These are phyloP conservation scores for Drosophila siamana DNA, from an alignment of 2,888 invertebrate genomes.

Conservation along the genomic window DNA sequence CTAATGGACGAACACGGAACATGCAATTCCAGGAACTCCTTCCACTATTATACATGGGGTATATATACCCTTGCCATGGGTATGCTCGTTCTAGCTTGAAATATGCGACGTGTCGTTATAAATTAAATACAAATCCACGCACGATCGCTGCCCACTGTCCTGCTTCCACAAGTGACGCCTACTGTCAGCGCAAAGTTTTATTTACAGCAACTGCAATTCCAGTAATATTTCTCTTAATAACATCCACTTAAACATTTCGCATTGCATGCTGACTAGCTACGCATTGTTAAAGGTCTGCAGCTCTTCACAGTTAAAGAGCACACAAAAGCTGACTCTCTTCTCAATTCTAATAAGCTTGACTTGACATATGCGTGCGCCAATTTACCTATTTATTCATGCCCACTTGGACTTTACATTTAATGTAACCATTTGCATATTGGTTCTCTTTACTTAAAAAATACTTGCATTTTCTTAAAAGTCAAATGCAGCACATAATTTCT, in stretches of 20 bases:
- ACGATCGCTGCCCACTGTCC: background rate
- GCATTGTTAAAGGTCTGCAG: no score
- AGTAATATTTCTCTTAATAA: no score
- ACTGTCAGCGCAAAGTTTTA: background rate
- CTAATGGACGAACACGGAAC: constrained; percentile 34
- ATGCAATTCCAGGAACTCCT: constrained; percentile 52
- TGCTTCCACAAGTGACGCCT: background rate
- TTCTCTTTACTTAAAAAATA: no score
- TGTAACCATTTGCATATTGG: no score
- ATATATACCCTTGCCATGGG: background rate
- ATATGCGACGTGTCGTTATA: background rate
- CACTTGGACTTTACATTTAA: no score
- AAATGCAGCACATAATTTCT: background rate
- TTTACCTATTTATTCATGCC: no score
- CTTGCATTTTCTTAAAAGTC: no score
- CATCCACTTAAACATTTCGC: no score
- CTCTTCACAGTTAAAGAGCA: no score
- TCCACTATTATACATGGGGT: background rate
- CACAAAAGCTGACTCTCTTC: no score
- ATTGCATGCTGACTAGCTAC: no score
- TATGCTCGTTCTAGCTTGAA: background rate
- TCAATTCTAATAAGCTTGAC: no score
- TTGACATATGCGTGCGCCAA: background rate
- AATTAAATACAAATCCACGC: background rate
- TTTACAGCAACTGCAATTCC: background rate